These are phyloP conservation scores for Macropodus opercularis DNA, from an alignment of 2,797 vertebrate genomes.

Conservation along the genomic window DNA sequence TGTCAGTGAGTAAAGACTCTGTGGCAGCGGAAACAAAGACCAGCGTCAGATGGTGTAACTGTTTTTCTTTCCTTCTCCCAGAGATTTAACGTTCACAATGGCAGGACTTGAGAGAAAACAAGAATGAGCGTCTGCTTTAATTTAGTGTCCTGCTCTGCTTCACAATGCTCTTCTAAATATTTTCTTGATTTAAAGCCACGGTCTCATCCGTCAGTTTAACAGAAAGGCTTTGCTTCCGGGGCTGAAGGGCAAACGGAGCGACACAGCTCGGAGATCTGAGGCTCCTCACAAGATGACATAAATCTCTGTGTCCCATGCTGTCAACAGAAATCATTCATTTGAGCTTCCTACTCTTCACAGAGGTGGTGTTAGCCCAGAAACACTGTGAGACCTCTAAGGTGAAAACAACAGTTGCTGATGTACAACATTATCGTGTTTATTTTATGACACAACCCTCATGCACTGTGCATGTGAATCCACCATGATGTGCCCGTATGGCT, in stretches of 20 bases:
- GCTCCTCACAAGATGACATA: too few relatives aligned
- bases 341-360: too few relatives aligned
- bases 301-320: too few relatives aligned
- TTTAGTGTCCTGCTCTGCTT: not conserved
- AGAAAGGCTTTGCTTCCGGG: constrained; percentile 52
- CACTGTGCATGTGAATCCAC: not conserved
- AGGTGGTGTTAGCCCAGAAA: too few relatives aligned
- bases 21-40: constrained; percentile 43
- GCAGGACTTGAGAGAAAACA: constrained; percentile 5
- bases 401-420: not conserved
- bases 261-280: constrained; percentile 36
- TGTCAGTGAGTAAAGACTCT: constrained; percentile 21
- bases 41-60: constrained; percentile 12
- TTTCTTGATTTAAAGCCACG: constrained; percentile 3
- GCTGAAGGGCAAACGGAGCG: constrained; percentile 43
- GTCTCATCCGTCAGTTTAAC: constrained; percentile 19
- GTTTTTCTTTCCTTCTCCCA: constrained; percentile 1
- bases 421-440: not conserved
- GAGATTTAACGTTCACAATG: not conserved
- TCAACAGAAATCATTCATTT: too few relatives aligned
- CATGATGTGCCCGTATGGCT: not conserved
- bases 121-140: not conserved
- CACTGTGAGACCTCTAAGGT: not conserved
- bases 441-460: too few relatives aligned
- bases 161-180: constrained; percentile 1